A percentile compares a stretch with the other conserved stretches of the same genome.
Evolutionary conservation across 2,797 vertebrate genomes (phyloP).

Genomic region (Galago senegalensis): DNA sequence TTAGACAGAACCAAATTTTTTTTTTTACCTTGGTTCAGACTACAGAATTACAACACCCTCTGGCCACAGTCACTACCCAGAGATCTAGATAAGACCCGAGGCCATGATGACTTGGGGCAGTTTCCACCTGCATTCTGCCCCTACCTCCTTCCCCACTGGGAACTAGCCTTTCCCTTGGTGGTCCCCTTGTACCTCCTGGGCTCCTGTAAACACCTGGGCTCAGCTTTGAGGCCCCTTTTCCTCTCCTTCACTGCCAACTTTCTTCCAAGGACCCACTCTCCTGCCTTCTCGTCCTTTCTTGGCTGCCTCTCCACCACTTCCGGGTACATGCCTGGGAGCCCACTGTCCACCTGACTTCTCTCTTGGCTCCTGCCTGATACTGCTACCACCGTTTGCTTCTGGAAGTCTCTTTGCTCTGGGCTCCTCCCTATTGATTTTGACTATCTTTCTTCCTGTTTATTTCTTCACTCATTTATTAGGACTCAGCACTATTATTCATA

Average conservation of each 20-base stretch:
- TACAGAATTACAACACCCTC: not conserved
- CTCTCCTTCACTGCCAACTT: not conserved
- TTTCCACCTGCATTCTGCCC: not conserved
- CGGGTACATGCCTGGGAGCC: not conserved
- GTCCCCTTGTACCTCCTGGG: not conserved
- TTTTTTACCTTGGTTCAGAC: not conserved
- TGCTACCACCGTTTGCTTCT: not conserved
- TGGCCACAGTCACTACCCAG: not conserved
- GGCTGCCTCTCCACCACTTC: not conserved
- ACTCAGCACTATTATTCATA: not conserved
- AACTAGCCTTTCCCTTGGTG: not conserved
- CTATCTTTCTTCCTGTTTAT: not conserved
- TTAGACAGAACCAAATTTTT: not conserved
- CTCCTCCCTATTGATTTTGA: not conserved
- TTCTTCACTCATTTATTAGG: not conserved
- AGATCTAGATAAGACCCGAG: not conserved
- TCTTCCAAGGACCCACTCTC: not conserved
- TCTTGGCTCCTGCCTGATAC: not conserved
- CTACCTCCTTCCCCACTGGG: too few relatives aligned
- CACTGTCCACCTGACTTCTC: not conserved
- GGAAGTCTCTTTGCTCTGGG: not conserved
- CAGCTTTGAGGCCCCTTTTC: not conserved
- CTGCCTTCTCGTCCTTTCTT: too few relatives aligned
- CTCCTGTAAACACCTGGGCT: not conserved
- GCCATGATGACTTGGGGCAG: not conserved